These are phyloP conservation scores for Epicampocera succincta DNA, from an alignment of 2,888 invertebrate genomes.

Conservation along the genomic window DNA sequence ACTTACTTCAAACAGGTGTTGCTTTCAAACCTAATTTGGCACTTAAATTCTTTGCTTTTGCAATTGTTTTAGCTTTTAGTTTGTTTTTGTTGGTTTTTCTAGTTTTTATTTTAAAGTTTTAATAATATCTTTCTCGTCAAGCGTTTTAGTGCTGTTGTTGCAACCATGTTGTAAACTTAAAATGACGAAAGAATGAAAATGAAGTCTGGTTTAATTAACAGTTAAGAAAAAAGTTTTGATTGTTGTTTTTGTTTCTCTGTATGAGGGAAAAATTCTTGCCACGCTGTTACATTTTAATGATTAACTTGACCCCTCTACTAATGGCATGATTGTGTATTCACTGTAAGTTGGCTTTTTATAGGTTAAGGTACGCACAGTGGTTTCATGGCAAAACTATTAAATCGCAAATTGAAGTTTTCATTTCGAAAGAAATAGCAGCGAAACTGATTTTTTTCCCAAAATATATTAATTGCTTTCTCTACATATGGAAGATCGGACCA, in stretches of 20 bases:
- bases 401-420: no score
- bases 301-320: constrained; percentile 52
- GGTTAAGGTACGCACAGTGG: constrained; percentile 5
- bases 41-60: constrained; percentile 27
- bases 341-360: no score
- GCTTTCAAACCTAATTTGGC: constrained; percentile 23
- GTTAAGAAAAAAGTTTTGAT: background rate
- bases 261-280: background rate
- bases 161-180: constrained; percentile 5
- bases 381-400: background rate
- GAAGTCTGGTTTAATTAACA: constrained; percentile 53
- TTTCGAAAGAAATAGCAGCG: no score
- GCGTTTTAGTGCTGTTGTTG: constrained; percentile 1
- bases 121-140: constrained; percentile 1
- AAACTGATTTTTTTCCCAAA: no score
- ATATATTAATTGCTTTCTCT: no score
- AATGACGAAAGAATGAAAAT: constrained; percentile 40
- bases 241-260: constrained; percentile 19
- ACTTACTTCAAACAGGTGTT: constrained; percentile 16
- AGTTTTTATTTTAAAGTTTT: constrained; percentile 35
- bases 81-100: constrained; percentile 4
- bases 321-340: no score
- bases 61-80: background rate
- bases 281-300: constrained; percentile 50
- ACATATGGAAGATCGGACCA: no score